Evolutionary conservation across 2,113 vertebrate genomes (phyloP), one percentile per base, ranked within the genome.

Genomic region (Morone saxatilis): DNA sequence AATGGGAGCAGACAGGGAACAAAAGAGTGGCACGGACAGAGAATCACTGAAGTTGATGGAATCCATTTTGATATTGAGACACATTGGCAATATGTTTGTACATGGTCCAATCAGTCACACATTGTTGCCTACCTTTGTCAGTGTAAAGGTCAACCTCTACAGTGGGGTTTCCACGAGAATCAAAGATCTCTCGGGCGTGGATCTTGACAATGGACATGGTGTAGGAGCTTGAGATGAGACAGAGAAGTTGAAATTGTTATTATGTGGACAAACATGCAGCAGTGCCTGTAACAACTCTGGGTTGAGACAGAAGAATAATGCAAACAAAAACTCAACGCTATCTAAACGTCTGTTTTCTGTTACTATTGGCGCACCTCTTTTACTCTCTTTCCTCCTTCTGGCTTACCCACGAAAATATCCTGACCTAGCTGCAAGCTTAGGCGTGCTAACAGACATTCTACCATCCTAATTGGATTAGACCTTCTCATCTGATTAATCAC

Each of bases 81-180:
- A 73, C 6, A 65, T 2, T 1, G 13, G n/a, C 11, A 67, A 22
- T 25, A 38, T 4, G 0, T 67, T 43, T 66, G 4, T 31, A 56
- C n/a, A 14, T 50, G 22, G 10, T 54, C 25, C 7, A 41, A 25
- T 22, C 17, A 36, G 20, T 19, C 9, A 12, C 4, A 14, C 31
- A 68, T 31, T 14, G 41, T 5, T 51, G 20, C 86, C 54, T 88
- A 99, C 98, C 98, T 95, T 97, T 98, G 20, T 90, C 80, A 47
- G 98, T 99, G 81, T 45, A 96, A 41, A 99, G 96, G 86, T 99
- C 98, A 12, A 99, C 98, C 88, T 99, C 98, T 3, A 99, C 97
- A 0, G 98, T 99, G 93, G 98, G 98, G 78, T 99, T 99, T 71
- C 98, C 98, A 94, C 98, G 98, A 6, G 98, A 99, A 94, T 99